Evolutionary conservation across 2,797 vertebrate species (phyloP).

Genomic region (Catamblyrhynchus diadema): DNA sequence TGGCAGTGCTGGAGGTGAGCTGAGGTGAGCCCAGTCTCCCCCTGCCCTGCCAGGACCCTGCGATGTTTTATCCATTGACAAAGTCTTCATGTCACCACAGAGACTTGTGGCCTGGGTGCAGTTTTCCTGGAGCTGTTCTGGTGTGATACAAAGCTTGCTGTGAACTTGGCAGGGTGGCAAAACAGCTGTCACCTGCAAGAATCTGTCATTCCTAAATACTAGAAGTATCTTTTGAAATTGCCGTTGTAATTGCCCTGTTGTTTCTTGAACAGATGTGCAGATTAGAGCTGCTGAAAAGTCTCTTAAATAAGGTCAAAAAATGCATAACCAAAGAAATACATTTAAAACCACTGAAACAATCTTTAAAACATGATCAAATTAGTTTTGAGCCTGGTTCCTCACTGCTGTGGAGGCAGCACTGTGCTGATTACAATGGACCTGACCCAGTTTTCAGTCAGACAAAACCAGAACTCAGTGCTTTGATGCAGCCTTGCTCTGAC

Average conservation of each 20-base stretch:
- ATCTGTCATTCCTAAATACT: not conserved
- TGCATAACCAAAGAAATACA: not conserved
- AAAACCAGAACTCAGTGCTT: not conserved
- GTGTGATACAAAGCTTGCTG: not conserved
- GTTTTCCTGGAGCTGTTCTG: slow-evolving; percentile 2
- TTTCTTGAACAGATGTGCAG: not conserved
- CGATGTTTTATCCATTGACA: not conserved
- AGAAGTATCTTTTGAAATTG: not conserved
- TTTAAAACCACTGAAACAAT: not conserved
- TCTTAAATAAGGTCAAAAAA: not conserved
- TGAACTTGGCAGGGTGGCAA: not conserved
- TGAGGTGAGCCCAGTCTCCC: not conserved
- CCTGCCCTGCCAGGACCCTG: not conserved
- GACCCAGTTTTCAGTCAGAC: not conserved
- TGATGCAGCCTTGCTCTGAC: not conserved
- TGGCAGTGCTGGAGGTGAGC: not conserved
- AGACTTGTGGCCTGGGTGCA: not conserved
- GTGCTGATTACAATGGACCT: not conserved
- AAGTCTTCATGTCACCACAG: not conserved
- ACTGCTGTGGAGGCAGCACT: not conserved
- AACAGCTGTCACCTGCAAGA: slow-evolving; percentile 56
- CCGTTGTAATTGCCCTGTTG: not conserved
- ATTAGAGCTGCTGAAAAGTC: not conserved
- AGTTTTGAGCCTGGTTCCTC: not conserved
- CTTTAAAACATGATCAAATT: not conserved